phyloP scores from a whole-genome alignment of 2,888 invertebrate species.

The Hirtodrosophila histrioides region DNA sequence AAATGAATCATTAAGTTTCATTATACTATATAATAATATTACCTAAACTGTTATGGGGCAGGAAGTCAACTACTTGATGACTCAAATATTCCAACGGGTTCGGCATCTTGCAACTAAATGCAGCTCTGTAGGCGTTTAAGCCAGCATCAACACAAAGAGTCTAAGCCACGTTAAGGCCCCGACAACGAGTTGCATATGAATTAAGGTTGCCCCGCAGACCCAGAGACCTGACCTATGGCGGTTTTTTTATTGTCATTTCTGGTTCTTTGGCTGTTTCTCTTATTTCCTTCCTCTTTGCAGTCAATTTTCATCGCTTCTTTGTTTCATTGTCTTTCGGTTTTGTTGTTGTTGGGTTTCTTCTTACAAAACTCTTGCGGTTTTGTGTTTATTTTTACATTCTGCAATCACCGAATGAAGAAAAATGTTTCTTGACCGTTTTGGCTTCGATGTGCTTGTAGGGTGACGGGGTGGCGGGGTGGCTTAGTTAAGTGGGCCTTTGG shows the following conservation, averaged over 20 bases:
- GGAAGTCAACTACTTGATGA: conserved; percentile 6
- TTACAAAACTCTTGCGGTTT: conserved; percentile 41
- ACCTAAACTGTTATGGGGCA: too few species aligned
- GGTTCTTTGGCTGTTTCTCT: conserved; percentile 27
- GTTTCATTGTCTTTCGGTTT: conserved; percentile 13
- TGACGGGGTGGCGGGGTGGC: too few species aligned
- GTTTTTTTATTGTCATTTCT: conserved; percentile 33
- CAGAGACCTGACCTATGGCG: conserved; percentile 73
- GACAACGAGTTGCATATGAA: conserved; percentile 23
- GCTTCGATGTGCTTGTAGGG: too few species aligned
- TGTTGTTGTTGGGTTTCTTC: conserved; percentile 9
- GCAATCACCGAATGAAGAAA: conserved; percentile 39
- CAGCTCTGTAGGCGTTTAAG: conserved; percentile 3
- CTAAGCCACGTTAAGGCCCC: conserved; percentile 1
- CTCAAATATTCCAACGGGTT: background rate
- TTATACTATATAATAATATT: too few species aligned
- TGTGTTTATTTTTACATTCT: conserved; percentile 24
- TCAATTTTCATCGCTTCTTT: conserved; percentile 11
- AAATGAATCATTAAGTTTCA: too few species aligned
- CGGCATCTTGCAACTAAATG: conserved; percentile 10
- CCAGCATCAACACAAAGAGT: conserved; percentile 1
- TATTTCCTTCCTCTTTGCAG: conserved; percentile 8
- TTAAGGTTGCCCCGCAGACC: conserved; percentile 64
- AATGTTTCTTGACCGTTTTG: conserved; percentile 16
- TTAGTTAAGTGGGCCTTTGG: conserved; percentile 4